Percentiles rank a stretch among this genome's conserved stretches.
These are phyloP conservation scores for Philotrypesis tridentata DNA, from an alignment of 1,140 invertebrate genomes.

Conservation along the genomic window DNA sequence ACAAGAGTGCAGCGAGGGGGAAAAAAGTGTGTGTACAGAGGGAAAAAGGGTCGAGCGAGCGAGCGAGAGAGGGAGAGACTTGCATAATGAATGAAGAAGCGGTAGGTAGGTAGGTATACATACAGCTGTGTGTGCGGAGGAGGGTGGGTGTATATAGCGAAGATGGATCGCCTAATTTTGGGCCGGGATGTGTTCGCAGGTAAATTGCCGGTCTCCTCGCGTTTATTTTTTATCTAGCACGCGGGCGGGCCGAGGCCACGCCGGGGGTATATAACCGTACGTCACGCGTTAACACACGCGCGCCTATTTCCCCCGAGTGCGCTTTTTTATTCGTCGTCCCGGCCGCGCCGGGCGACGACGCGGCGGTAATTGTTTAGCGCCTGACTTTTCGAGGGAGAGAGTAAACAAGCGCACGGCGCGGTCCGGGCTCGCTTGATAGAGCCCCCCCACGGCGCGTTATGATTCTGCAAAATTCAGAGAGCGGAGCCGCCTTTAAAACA, in stretches of 20 bases:
- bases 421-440: neutral
- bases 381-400: neutral
- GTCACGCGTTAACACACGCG: slow-evolving; percentile 35
- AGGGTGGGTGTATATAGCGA: too few relatives aligned
- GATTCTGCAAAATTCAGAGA: neutral
- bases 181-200: slow-evolving; percentile 28
- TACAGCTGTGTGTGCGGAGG: too few relatives aligned
- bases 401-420: neutral
- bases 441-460: neutral
- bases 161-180: slow-evolving; percentile 43
- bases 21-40: too few relatives aligned
- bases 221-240: slow-evolving; percentile 26
- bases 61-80: neutral
- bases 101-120: too few relatives aligned
- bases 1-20: too few relatives aligned
- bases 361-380: slow-evolving; percentile 36
- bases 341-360: neutral
- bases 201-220: slow-evolving; percentile 27
- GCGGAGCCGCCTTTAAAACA: too few relatives aligned
- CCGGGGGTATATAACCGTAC: slow-evolving; percentile 11
- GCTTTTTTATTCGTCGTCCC: slow-evolving; percentile 29
- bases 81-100: slow-evolving; percentile 31
- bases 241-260: neutral
- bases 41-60: neutral
- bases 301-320: slow-evolving; percentile 45